Conservation (phyloP, 2,113 vertebrate species). For the Nyctibius bracteatus region DNA sequence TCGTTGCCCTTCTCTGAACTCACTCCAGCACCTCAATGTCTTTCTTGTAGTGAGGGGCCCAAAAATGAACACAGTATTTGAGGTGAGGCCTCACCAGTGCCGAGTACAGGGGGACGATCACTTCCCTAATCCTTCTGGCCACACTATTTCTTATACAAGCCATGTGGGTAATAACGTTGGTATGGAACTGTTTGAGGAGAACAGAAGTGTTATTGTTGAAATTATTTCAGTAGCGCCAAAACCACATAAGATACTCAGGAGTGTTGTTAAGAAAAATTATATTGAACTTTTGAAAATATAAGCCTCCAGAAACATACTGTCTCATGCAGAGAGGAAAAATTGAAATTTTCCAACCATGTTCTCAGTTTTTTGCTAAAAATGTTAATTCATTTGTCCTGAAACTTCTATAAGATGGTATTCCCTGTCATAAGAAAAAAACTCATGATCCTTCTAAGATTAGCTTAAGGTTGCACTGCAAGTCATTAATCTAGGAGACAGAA, state of each 20-base stretch:
- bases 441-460: background rate
- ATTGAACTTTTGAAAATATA: background rate
- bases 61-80: background rate
- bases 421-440: background rate
- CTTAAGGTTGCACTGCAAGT: background rate
- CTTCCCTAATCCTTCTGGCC: background rate
- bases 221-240: background rate
- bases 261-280: background rate
- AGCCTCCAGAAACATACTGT: background rate
- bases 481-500: background rate
- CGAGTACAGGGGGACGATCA: fast-evolving
- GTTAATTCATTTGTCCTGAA: background rate
- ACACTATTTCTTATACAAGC: background rate
- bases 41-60: no score
- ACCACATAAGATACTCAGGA: background rate
- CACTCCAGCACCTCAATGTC: no score
- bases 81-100: background rate
- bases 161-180: background rate
- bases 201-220: background rate
- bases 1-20: no score
- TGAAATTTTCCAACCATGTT: background rate
- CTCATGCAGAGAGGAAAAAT: background rate
- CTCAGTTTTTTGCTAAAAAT: background rate
- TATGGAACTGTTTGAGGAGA: background rate
- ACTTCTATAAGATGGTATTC: background rate